Conservation (phyloP, 2,888 invertebrate genomes). For the Hyposoter dolosus region DNA sequence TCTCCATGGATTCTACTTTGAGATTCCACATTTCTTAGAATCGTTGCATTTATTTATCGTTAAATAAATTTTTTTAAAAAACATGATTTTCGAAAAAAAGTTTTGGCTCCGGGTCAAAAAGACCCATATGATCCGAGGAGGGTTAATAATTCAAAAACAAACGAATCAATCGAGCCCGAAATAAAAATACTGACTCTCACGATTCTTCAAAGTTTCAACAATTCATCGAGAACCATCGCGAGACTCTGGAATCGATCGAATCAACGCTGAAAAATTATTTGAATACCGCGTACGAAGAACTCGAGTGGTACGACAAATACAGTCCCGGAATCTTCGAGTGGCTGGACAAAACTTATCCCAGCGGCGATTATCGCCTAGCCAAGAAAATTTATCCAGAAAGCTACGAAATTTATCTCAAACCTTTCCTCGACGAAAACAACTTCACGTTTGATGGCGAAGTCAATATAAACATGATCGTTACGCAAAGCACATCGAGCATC, state of each 20-base stretch:
- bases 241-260: slow-evolving; percentile 22
- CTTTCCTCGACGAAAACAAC: slow-evolving; percentile 85
- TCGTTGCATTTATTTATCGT: too few species aligned
- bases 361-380: slow-evolving; percentile 86
- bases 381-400: slow-evolving; percentile 81
- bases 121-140: too few species aligned
- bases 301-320: slow-evolving; percentile 74
- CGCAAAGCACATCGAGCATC: slow-evolving; percentile 80
- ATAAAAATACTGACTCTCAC: neutral
- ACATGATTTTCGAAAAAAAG: too few species aligned
- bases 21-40: too few species aligned
- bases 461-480: slow-evolving; percentile 83
- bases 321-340: slow-evolving; percentile 74
- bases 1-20: too few species aligned
- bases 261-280: slow-evolving; percentile 52
- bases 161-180: neutral
- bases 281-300: slow-evolving; percentile 70
- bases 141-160: neutral
- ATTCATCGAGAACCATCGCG: slow-evolving; percentile 49
- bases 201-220: slow-evolving; percentile 56
- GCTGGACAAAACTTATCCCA: slow-evolving; percentile 73
- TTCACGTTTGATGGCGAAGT: slow-evolving; percentile 85
- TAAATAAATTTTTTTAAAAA: too few species aligned
- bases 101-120: too few species aligned
- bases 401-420: slow-evolving; percentile 83